Evolutionary conservation across 2,888 invertebrate genomes (phyloP).

Genomic region (Ormia ochracea): DNA sequence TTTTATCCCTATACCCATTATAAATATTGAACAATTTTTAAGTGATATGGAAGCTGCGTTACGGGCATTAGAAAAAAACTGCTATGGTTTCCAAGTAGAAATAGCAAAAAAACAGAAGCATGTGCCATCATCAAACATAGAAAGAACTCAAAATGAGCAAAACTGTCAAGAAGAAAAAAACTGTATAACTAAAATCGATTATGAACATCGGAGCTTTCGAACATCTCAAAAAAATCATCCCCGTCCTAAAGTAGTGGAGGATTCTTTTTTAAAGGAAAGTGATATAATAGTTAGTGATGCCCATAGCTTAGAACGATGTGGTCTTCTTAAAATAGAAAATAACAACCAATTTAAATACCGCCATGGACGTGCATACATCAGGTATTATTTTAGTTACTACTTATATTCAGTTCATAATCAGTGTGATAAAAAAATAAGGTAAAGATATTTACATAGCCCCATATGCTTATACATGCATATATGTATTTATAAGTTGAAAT

Average conservation of each 20-base stretch:
- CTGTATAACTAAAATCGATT: conserved; percentile 63
- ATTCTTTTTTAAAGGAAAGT: background rate
- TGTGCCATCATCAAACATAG: background rate
- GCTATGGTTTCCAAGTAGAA: conserved; percentile 63
- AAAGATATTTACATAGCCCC: too few species aligned
- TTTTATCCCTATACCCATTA: background rate
- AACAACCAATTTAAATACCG: conserved; percentile 64
- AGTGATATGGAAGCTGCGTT: conserved; percentile 67
- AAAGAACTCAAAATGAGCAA: background rate
- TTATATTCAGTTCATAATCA: too few species aligned
- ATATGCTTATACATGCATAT: too few species aligned
- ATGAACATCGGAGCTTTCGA: conserved; percentile 63
- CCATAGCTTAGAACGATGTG: conserved; percentile 68
- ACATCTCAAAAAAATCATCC: conserved; percentile 65
- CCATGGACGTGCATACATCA: conserved; percentile 67
- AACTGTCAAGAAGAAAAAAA: background rate
- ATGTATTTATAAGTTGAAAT: too few species aligned
- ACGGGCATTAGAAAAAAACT: conserved; percentile 64
- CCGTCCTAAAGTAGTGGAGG: conserved; percentile 66
- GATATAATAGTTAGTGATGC: conserved; percentile 65
- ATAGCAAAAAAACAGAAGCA: conserved; percentile 54
- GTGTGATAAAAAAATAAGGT: too few species aligned
- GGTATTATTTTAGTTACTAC: too few species aligned
- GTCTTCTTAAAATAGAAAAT: conserved; percentile 52
- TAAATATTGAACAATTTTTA: background rate